Conservation (phyloP, 2,113 vertebrate species). For the Coturnix japonica region DNA sequence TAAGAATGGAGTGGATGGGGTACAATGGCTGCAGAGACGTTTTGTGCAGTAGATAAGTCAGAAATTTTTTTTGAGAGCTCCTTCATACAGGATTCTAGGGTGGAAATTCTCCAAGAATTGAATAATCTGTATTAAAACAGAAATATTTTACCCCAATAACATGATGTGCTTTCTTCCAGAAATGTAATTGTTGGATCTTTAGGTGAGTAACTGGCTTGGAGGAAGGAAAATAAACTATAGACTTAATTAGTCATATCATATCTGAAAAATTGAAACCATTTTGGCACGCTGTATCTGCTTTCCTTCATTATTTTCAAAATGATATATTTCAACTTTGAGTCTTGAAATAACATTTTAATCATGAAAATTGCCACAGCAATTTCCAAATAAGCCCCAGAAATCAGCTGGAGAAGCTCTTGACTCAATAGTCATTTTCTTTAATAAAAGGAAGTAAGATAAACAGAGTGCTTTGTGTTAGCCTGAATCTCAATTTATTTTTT, state of each 20-base stretch:
- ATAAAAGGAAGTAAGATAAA: neutral
- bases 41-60: neutral
- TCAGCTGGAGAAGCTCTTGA: neutral
- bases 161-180: neutral
- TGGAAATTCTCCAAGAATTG: neutral
- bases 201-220: neutral
- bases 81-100: neutral
- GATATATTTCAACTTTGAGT: neutral
- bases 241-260: neutral
- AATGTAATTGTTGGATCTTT: conserved; percentile 4
- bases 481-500: neutral
- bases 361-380: neutral
- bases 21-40: neutral
- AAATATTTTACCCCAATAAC: neutral
- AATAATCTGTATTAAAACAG: neutral
- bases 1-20: neutral
- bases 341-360: conserved; percentile 11
- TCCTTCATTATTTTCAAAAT: conserved; percentile 6
- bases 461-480: neutral
- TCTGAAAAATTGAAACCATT: conserved; percentile 10
- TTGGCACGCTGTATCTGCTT: neutral
- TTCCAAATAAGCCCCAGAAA: conserved; percentile 2
- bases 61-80: neutral
- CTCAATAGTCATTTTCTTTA: neutral
- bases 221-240: neutral